Evolutionary conservation across 2,888 invertebrate species (phyloP), one percentile per base, ranked within the genome.

Genomic region (Hypomecis punctinalis): DNA sequence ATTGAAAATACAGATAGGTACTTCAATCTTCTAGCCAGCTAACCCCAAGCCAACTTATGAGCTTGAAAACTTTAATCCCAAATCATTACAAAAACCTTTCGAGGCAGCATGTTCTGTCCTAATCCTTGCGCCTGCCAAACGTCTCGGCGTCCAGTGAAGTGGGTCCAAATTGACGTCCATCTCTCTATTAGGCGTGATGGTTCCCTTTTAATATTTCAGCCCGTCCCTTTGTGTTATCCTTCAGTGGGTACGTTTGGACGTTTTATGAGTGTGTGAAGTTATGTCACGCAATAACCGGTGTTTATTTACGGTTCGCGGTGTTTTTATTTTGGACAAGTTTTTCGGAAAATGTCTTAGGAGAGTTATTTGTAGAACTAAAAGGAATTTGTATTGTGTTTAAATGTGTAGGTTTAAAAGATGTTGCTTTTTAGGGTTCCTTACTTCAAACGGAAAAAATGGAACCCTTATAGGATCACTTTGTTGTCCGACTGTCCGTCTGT

Each of bases 91-190:
- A 37, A 37, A 51, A 37, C 49, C 37, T 49, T 49, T 5, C 37
- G 7, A 37, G 7, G 43, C 43, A 1, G 37, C 13, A 11, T 8
- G 37, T 37, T 37, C 13, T 6, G 8, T 10, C 49, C 37, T 51
- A 51, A 46, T 39, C 52, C 35, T 52, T 52, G 8, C 37, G 33
- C 13, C 59, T 40, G 54, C 62, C 42, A 70, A 76, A 74, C 74
- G 74, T 76, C 77, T 78, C 74, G 60, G 64, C 67, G 71, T 45
- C 54, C 61, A 69, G 74, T 81, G 80, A 83, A 83, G 81, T 81
- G 84, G 82, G 80, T 83, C 81, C 77, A 81, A 82, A 84, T 84
- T 83, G 86, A 85, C 84, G 83, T 78, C 82, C 80, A 77, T 79
- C 78, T 78, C 81, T 78, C 76, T 82, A 82, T 84, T 82, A 84